Evolutionary conservation across 1,140 invertebrate species (phyloP).

Genomic region (Olivierus martensii): DNA sequence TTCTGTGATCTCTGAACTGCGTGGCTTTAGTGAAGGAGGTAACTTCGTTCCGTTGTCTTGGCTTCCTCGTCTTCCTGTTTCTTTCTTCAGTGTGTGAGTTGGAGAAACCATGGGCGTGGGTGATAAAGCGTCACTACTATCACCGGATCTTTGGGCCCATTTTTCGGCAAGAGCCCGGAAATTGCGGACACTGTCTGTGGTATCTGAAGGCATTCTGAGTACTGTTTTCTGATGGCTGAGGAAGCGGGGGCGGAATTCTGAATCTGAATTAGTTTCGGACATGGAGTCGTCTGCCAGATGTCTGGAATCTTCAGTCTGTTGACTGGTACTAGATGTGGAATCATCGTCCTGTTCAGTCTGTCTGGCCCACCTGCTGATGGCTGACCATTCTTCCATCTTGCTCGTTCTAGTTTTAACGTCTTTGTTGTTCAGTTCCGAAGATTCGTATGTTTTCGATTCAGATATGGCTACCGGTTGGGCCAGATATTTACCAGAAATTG

Average conservation of each 20-base stretch:
- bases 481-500: too few species aligned
- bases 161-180: conserved; percentile 31
- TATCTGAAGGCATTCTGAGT: conserved; percentile 1
- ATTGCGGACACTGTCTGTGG: conserved; percentile 24
- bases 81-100: too few species aligned
- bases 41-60: too few species aligned
- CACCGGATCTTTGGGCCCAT: conserved; percentile 29
- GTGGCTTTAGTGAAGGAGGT: too few species aligned
- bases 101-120: not conserved
- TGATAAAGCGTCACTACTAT: conserved; percentile 16
- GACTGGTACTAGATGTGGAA: conserved; percentile 10
- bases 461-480: too few species aligned
- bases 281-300: not conserved
- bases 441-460: too few species aligned
- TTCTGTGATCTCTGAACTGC: not conserved
- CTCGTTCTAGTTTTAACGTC: too few species aligned
- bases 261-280: not conserved
- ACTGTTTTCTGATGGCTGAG: conserved; percentile 14
- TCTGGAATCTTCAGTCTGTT: conserved; percentile 8
- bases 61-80: too few species aligned
- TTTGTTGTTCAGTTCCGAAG: too few species aligned
- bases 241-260: conserved; percentile 7
- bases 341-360: conserved; percentile 12
- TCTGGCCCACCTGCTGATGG: too few species aligned
- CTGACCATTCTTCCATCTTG: too few species aligned